A percentile compares a stretch with the other conserved stretches of the same genome.
Evolutionary conservation across 92 coral and sea anemone species (phyloP).

Genomic region (Nematostella vectensis): DNA sequence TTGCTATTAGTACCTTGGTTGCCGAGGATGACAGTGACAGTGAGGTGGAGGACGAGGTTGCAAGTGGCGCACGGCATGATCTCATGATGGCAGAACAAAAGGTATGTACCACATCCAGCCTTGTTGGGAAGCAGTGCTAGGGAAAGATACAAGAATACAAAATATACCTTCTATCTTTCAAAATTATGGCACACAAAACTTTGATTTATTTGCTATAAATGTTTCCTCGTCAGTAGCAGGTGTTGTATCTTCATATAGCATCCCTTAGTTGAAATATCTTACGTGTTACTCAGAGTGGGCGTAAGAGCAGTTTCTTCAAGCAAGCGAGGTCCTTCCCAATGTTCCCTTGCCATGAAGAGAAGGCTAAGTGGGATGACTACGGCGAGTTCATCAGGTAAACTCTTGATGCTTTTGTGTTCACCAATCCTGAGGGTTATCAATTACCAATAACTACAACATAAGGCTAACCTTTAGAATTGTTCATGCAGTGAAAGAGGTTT

Average conservation of each 20-base stretch:
- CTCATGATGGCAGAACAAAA: conserved; percentile 95
- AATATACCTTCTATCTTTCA: background rate
- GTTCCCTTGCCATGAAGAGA: conserved; percentile 97
- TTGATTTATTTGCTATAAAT: too few relatives aligned
- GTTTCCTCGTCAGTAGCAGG: too few relatives aligned
- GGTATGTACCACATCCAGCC: too few relatives aligned
- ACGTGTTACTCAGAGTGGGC: conserved; percentile 85
- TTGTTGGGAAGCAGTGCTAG: too few relatives aligned
- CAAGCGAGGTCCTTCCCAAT: conserved; percentile 98
- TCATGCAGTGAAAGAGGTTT: too few relatives aligned
- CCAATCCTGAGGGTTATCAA: background rate
- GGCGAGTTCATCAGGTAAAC: conserved; percentile 91
- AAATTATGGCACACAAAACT: background rate
- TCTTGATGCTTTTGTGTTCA: background rate
- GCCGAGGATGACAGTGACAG: conserved; percentile 79
- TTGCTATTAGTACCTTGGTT: conserved; percentile 29
- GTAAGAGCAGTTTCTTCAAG: conserved; percentile 93
- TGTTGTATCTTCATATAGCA: too few relatives aligned
- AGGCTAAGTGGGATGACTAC: conserved; percentile 93
- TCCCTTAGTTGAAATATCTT: too few relatives aligned
- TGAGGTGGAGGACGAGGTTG: conserved; percentile 79
- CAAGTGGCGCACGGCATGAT: conserved; percentile 76
- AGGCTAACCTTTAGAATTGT: too few relatives aligned
- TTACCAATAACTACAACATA: too few relatives aligned
- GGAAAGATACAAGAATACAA: background rate